Conservation (phyloP, 1,140 invertebrate genomes). For the Medauroidea extradentata region DNA sequence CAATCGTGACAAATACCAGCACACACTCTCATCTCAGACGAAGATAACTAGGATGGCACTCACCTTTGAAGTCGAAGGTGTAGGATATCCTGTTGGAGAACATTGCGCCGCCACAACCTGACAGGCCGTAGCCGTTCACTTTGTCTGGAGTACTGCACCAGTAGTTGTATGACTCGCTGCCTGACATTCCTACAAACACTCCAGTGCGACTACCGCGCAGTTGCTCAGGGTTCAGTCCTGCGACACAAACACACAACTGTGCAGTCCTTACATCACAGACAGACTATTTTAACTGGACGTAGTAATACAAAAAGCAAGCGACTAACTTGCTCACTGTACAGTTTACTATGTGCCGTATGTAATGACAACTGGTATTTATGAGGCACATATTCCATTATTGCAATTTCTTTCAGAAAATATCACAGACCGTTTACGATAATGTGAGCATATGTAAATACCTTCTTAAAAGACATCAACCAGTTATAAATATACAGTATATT, state of each 20-base stretch:
- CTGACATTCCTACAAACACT: constrained; percentile 52
- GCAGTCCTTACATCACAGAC: neutral
- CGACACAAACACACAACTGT: constrained; percentile 1
- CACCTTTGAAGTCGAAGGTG: constrained; percentile 59
- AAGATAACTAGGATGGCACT: neutral
- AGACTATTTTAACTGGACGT: neutral
- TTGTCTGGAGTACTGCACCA: constrained; percentile 40
- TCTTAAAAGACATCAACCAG: no score
- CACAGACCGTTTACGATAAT: no score
- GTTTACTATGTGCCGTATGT: no score
- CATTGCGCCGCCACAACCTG: constrained; percentile 58
- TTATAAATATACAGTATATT: no score
- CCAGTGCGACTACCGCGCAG: constrained; percentile 49
- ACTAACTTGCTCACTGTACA: no score
- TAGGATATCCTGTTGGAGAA: constrained; percentile 61
- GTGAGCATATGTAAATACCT: no score
- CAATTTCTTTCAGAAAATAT: no score
- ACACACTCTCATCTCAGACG: no score
- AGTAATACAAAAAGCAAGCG: no score
- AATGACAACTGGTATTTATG: no score
- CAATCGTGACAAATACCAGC: no score
- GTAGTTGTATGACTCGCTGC: constrained; percentile 50
- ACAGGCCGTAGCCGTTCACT: constrained; percentile 56
- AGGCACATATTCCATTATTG: no score
- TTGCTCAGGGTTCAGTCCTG: constrained; percentile 48